Evolutionary conservation across 2,113 vertebrate genomes (phyloP).

Genomic region (Chaenocephalus aceratus): DNA sequence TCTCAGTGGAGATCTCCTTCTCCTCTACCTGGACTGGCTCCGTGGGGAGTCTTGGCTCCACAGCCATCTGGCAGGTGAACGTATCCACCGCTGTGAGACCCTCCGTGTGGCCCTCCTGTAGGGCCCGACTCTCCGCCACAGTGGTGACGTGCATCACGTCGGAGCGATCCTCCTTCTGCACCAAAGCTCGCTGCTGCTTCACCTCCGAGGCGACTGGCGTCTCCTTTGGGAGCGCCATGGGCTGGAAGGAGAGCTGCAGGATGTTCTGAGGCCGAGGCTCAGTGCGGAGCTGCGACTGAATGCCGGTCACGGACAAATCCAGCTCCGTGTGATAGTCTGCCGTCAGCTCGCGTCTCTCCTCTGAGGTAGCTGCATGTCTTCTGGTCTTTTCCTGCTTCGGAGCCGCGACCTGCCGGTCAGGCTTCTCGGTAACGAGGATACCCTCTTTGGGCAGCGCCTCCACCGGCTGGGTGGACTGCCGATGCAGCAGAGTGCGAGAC

Average conservation of each 20-base stretch:
- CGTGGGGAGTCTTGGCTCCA: conserved; percentile 82
- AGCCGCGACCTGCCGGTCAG: conserved; percentile 73
- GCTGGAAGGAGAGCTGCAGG: conserved; percentile 80
- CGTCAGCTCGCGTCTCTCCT: conserved; percentile 81
- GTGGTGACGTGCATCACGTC: conserved; percentile 80
- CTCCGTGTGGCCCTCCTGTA: conserved; percentile 82
- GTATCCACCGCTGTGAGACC: conserved; percentile 74
- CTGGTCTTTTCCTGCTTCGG: conserved; percentile 84
- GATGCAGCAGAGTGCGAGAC: conserved; percentile 74
- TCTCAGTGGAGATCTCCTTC: conserved; percentile 84
- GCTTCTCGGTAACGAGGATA: conserved; percentile 74
- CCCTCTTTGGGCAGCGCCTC: conserved; percentile 85
- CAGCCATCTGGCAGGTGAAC: conserved; percentile 65
- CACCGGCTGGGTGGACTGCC: conserved; percentile 78
- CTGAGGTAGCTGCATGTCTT: conserved; percentile 71
- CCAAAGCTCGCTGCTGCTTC: conserved; percentile 81
- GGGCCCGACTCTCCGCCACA: conserved; percentile 77
- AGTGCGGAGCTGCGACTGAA: conserved; percentile 68
- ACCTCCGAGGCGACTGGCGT: conserved; percentile 61
- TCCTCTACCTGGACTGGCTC: conserved; percentile 81
- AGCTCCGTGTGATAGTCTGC: conserved; percentile 80
- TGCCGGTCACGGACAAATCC: conserved; percentile 71
- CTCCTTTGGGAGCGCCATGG: conserved; percentile 86
- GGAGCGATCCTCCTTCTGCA: conserved; percentile 86
- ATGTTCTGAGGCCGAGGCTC: conserved; percentile 77